Percentiles rank a stretch among this genome's conserved stretches.
phyloP scores from a whole-genome alignment of 1,140 invertebrate species.

The Scylla paramamosain region DNA sequence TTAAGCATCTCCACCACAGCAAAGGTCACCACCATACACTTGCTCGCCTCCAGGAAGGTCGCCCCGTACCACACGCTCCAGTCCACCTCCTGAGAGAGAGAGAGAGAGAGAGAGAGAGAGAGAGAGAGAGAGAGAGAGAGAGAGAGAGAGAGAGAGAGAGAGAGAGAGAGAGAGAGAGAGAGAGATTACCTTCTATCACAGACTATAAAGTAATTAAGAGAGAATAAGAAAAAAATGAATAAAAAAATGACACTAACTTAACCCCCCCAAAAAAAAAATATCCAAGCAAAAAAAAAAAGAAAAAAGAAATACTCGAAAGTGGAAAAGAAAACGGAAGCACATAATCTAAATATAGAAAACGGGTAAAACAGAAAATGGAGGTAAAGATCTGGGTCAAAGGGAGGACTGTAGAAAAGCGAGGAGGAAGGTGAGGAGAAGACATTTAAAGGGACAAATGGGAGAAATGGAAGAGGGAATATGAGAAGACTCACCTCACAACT shows the following conservation, averaged over 20 bases:
- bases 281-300: too few relatives aligned
- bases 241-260: too few relatives aligned
- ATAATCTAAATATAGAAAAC: too few relatives aligned
- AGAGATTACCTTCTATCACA: background rate
- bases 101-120: background rate
- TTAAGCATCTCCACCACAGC: slow-evolving; percentile 36
- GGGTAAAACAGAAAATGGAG: background rate
- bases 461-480: background rate
- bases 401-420: too few relatives aligned
- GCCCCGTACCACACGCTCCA: background rate
- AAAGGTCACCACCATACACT: background rate
- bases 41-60: background rate
- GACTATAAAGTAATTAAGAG: background rate
- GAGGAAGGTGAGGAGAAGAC: background rate
- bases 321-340: background rate
- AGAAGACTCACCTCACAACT: background rate
- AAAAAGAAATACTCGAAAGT: too few relatives aligned
- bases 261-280: too few relatives aligned
- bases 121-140: background rate
- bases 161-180: background rate
- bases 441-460: background rate
- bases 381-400: background rate
- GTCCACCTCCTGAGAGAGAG: slow-evolving; percentile 35
- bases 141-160: background rate
- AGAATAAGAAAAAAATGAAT: background rate